Conservation (phyloP, 2,888 invertebrate genomes). For the Apoda limacodes region DNA sequence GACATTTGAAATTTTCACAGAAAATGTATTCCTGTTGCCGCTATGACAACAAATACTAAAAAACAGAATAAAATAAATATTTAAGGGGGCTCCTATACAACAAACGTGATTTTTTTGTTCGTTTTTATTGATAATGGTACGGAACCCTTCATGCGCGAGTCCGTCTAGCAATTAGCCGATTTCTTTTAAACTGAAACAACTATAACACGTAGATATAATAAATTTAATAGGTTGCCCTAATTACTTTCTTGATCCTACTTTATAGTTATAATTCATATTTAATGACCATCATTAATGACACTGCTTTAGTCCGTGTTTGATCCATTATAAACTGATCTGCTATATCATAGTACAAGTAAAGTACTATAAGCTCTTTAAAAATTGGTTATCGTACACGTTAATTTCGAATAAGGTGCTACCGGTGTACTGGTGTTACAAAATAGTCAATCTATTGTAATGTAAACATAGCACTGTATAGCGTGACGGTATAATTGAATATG, state of each 20-base stretch:
- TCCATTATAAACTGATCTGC: constrained; percentile 35
- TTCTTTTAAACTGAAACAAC: no score
- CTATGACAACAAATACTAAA: no score
- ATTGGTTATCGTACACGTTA: constrained; percentile 55
- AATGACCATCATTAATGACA: constrained; percentile 66
- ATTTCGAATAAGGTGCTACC: constrained; percentile 65
- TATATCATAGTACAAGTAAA: no score
- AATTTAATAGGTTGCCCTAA: constrained; percentile 54
- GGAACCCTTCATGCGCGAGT: no score
- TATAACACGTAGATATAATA: no score
- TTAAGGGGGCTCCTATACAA: no score
- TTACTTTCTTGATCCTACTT: constrained; percentile 64
- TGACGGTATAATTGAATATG: constrained; percentile 36
- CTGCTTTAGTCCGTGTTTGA: constrained; percentile 53
- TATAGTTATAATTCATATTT: constrained; percentile 68
- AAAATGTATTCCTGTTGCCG: no score
- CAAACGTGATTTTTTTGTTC: no score
- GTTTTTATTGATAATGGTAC: no score
- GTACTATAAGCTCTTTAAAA: constrained; percentile 19
- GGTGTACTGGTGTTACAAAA: constrained; percentile 57
- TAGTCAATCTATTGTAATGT: constrained; percentile 47
- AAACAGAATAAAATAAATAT: no score
- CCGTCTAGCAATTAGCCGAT: no score
- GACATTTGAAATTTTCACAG: no score
- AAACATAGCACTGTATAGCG: constrained; percentile 47